phyloP scores from a whole-genome alignment of 2,888 invertebrate species.

The Balanococcus diminutus region DNA sequence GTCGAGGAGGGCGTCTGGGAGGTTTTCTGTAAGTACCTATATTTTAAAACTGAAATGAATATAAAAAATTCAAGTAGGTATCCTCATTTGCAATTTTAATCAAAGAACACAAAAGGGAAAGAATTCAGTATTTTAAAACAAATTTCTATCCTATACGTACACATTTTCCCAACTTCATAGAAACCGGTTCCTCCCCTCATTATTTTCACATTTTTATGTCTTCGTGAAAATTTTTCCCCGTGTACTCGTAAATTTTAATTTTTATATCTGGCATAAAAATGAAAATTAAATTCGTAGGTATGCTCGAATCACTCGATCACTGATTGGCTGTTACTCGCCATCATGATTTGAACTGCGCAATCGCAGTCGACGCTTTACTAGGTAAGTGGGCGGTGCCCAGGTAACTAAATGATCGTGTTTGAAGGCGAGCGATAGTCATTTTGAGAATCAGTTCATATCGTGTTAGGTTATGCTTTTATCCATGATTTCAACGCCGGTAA shows the following conservation, averaged over 20 bases:
- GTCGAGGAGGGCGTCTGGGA: no score
- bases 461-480: not conserved
- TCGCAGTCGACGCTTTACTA: not conserved
- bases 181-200: not conserved
- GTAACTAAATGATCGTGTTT: constrained; percentile 29
- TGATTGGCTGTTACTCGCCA: constrained; percentile 13
- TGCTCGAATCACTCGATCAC: not conserved
- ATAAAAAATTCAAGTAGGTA: no score
- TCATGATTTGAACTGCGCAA: constrained; percentile 12
- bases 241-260: not conserved
- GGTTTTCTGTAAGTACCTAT: no score
- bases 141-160: no score
- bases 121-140: no score
- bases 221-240: not conserved
- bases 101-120: no score
- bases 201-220: not conserved
- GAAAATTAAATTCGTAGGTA: not conserved
- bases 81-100: no score
- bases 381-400: constrained; percentile 7
- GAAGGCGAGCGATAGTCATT: constrained; percentile 13
- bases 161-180: no score
- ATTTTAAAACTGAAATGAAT: no score
- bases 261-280: not conserved
- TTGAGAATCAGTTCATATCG: constrained; percentile 21
- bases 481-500: not conserved